Evolutionary conservation across 2,113 vertebrate species (phyloP), one percentile per base, ranked within the genome.

Genomic region (Heterotilapia buettikoferi): DNA sequence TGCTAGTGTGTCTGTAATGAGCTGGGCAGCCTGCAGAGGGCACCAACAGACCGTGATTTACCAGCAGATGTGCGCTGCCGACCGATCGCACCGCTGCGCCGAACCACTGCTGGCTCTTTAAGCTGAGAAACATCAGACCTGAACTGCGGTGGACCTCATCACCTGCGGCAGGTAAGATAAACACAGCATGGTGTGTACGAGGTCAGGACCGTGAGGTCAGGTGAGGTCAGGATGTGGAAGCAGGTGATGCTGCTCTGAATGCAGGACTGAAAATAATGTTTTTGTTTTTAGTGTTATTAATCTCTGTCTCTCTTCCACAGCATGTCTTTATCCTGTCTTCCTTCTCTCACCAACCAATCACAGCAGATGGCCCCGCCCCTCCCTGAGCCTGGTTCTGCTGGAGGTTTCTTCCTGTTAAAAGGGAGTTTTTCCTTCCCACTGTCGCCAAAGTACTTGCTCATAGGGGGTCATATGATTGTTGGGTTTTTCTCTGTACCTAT

Each of bases 51-150:
- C 4, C 4, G 9, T 5, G 3, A 53, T 7, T 84, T 19, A 90
- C 88, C 85, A 90, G 21, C 13, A 87, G 4, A 36, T 78, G 79
- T 47, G 36, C 38, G 38, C 40, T 24, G 38, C 9, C 29, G 26
- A 90, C 16, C 2, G 85, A 90, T 19, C 45, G 82, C 1, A 90
- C 78, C 3, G 66, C 66, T 2, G 89, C 85, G 11, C 89, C 89
- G 2, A 87, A 82, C 89, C 89, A 85, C 38, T 90, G 89, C 1
- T 26, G 9, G n/a, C 79, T 90, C 89, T 87, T 90, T 6, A 78
- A 87, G 66, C 53, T 18, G n/a, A 68, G 18, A 18, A 57, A 47
- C 4, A 13, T 1, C 5, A 85, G 9, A 6, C 2, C 66, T 2
- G 45, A 26, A 10, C 16, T 63, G 66, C 4, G 38, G 63, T 38